Base-by-base conservation (phyloP, 2,888 invertebrate species). In the Conomelus anceps region DNA sequence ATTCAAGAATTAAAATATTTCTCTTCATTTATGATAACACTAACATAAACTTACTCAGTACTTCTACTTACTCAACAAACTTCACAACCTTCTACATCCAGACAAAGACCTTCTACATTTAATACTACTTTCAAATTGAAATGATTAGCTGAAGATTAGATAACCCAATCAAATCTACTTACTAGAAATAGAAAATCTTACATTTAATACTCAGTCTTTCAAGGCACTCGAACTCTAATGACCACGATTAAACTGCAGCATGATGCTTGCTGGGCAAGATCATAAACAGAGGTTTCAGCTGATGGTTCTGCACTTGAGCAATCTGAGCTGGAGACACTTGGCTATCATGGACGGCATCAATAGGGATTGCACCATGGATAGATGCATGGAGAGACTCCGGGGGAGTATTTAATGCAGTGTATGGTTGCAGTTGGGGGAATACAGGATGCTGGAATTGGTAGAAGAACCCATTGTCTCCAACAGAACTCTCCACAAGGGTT, bases 331-430 rank as follows among this genome's bases (percentile, higher is more conserved):
- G 86, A 6, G 92, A 92, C 7, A 92, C 92, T 91, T 93, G 93
- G 23, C 92, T 91, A 90, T 93, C 93, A 90, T 93, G 93, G 9
- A 93, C 92, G 3, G 93, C 93, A 22, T 92, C 92, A 17, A 93
- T 92, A 3, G 93, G 93, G n/a, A 92, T 90, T n/a, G 92, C 92
- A 4, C 92, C 92, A 22, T 92, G 90, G 86, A 89, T 84, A 17
- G 90, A 89, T 22, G 92, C 92, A 84, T 91, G 90, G 86, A 91
- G 89, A n/a, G 91, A 91, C 88, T 91, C 89, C 7, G 91, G 89
- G 22, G 87, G 90, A n/a, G 22, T 9, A 22, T 23, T 85, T 23
- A 86, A 24, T 23, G n/a, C 23, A 13, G 86, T 24, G 23, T 86
- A 26, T 23, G 23, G 86, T 86, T 23, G 23, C 26, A n/a, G 6